Conservation (phyloP, 2,888 invertebrate genomes). For the Stenotaenia linearis region DNA sequence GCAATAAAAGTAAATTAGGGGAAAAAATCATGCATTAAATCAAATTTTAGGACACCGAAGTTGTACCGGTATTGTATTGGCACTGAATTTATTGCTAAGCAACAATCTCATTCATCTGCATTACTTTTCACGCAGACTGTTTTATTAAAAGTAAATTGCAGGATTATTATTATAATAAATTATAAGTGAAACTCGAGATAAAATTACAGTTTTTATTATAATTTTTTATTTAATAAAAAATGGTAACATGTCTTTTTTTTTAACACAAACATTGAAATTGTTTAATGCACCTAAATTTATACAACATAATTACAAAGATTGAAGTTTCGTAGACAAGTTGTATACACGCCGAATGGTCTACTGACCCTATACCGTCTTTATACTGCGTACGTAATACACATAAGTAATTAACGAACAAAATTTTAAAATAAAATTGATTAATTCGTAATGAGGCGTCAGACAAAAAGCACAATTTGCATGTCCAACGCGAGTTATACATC, state of each 20-base stretch:
- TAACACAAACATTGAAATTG: not conserved
- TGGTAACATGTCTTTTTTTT: not conserved
- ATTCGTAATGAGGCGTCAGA: not conserved
- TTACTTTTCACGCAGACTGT: not conserved
- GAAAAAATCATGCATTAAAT: not conserved
- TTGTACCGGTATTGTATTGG: not conserved
- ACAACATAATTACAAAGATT: slow-evolving; percentile 24
- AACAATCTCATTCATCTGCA: not conserved
- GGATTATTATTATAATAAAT: too few species aligned
- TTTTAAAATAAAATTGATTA: not conserved
- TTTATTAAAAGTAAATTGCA: not conserved
- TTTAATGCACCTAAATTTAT: slow-evolving; percentile 14
- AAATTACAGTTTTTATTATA: too few species aligned
- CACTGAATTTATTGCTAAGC: slow-evolving; percentile 10
- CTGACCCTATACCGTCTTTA: not conserved
- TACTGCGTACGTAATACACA: not conserved
- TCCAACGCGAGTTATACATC: not conserved
- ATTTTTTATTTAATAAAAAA: not conserved
- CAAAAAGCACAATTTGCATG: not conserved
- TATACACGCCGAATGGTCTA: not conserved
- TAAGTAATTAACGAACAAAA: not conserved
- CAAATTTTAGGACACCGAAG: too few species aligned
- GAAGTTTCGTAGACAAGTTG: not conserved
- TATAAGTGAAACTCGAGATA: too few species aligned
- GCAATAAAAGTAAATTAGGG: not conserved